Conservation (phyloP, 2,113 vertebrate genomes). For the Hyperopisus bebe region DNA sequence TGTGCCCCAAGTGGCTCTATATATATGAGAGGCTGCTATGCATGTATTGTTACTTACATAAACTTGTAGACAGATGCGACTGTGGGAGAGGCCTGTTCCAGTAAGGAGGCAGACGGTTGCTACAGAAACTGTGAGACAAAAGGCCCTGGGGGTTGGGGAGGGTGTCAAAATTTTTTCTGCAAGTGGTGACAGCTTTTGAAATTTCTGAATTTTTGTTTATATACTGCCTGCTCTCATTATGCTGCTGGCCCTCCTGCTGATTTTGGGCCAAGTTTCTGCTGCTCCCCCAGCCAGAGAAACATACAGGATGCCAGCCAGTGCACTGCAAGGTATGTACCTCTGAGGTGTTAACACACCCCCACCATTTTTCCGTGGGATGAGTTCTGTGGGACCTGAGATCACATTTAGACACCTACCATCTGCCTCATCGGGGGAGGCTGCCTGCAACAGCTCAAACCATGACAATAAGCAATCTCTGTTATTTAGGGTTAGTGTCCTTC, state of each 20-base stretch:
- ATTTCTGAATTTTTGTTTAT: conserved; percentile 32
- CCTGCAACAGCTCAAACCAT: not conserved
- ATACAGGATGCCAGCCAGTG: conserved; percentile 71
- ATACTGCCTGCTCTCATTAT: conserved; percentile 26
- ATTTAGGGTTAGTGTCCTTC: not conserved
- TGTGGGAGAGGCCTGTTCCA: conserved; percentile 45
- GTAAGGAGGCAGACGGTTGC: conserved; percentile 44
- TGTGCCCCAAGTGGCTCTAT: conserved; percentile 63
- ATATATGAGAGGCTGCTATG: conserved; percentile 65
- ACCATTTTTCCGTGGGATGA: not conserved
- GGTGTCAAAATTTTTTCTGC: not conserved
- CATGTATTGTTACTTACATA: conserved; percentile 60
- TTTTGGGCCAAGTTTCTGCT: conserved; percentile 50
- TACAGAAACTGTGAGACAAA: conserved; percentile 24
- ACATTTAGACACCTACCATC: not conserved
- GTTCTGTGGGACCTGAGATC: not conserved
- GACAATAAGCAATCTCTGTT: not conserved
- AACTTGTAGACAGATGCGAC: conserved; percentile 56
- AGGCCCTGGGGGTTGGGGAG: not conserved
- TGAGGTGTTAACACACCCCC: not conserved
- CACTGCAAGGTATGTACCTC: conserved; percentile 69
- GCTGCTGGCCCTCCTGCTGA: conserved; percentile 54
- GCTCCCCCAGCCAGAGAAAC: conserved; percentile 65
- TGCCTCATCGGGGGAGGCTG: not conserved
- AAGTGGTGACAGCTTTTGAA: not conserved